Percentiles rank a stretch among this genome's conserved stretches.
Conservation (phyloP, 2,113 vertebrate genomes). For the Spea multiplicata region DNA sequence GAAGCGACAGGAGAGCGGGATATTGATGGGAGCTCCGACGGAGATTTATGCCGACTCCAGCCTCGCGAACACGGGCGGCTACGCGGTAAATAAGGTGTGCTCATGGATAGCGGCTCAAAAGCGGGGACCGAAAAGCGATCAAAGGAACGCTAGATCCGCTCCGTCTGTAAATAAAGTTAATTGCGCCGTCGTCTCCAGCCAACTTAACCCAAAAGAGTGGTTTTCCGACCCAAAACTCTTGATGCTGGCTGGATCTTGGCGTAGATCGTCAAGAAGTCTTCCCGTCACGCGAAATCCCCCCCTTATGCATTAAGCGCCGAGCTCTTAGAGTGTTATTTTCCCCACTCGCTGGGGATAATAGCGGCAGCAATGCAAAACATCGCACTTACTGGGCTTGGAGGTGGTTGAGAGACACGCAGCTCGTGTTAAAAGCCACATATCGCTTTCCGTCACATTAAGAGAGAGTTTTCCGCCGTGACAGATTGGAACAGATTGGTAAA, state of each 20-base stretch:
- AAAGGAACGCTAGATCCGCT: not conserved
- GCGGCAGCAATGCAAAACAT: constrained; percentile 37
- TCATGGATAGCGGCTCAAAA: not conserved
- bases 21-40: constrained; percentile 18
- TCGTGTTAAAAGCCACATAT: constrained; percentile 41
- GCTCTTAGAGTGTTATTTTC: constrained; percentile 40
- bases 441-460: constrained; percentile 34
- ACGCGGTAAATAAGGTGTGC: not conserved
- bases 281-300: not conserved
- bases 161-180: no score
- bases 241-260: no score
- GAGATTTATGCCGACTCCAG: not conserved
- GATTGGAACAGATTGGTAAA: constrained; percentile 31
- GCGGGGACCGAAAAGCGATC: not conserved
- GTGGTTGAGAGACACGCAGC: constrained; percentile 36
- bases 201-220: no score
- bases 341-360: constrained; percentile 33
- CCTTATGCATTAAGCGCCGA: constrained; percentile 22
- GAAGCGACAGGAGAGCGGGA: not conserved
- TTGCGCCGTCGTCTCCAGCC: no score
- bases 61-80: not conserved
- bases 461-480: constrained; percentile 36
- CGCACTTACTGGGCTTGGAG: constrained; percentile 39
- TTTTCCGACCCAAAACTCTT: no score
- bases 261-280: no score